Percentiles rank a stretch among this genome's conserved stretches.
phyloP scores from a whole-genome alignment of 2,797 vertebrate species.

The Anguilla anguilla region DNA sequence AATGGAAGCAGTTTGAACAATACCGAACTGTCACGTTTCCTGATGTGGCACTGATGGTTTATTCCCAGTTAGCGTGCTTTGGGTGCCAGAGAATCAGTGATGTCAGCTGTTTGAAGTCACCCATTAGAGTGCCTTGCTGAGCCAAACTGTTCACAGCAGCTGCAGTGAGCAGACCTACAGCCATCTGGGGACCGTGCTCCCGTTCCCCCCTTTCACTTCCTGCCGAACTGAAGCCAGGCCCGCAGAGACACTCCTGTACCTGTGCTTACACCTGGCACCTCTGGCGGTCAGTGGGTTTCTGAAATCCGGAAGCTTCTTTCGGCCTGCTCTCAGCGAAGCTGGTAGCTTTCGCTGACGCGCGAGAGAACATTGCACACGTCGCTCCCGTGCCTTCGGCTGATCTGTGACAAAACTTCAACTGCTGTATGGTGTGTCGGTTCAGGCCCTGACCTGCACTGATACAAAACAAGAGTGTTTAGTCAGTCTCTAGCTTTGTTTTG shows the following conservation, averaged over 20 bases:
- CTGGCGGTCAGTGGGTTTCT: not conserved
- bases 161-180: not conserved
- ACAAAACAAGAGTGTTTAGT: not conserved
- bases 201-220: not conserved
- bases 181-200: not conserved
- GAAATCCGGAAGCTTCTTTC: not conserved
- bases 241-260: not conserved
- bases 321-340: not conserved
- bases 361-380: not conserved
- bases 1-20: not conserved
- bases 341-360: not conserved
- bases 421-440: not conserved
- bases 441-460: not conserved
- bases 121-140: not conserved
- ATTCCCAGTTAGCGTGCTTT: not conserved
- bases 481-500: not conserved
- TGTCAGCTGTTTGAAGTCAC: not conserved
- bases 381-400: not conserved
- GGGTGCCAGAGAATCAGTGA: conserved; percentile 1
- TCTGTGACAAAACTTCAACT: not conserved
- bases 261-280: not conserved
- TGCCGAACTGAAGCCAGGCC: not conserved
- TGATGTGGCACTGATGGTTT: not conserved
- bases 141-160: not conserved
- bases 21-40: not conserved